Evolutionary conservation across 2,797 vertebrate species (phyloP), one percentile per base, ranked within the genome.

Genomic region (Pangasius krempfi): DNA sequence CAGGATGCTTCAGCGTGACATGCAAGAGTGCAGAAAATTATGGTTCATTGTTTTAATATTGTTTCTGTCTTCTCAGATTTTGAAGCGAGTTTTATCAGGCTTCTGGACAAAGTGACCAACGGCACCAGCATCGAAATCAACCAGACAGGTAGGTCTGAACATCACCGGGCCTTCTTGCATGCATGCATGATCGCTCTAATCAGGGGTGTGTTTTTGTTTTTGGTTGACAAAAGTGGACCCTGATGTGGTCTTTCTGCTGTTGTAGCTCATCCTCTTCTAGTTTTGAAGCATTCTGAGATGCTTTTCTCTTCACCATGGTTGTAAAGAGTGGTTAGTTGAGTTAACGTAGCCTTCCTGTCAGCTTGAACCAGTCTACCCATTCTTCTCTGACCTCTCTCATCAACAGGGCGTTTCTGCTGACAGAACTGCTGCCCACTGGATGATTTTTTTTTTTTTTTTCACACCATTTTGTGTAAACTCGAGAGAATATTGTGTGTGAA

Each of bases 81-180:
- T 93, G 98, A 99, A 95, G 98, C 98, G 88, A 99, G 98, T 89
- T 98, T 99, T 93, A 97, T 99, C 93, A 95, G 99, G 76, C 95
- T 99, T 2, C 93, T 99, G 75, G 99, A 99, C 92, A 99, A 99
- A 96, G 95, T 99, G 93, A 99, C 98, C 54, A 99, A 99, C 88
- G 99, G 99, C 85, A 97, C 97, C 93, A 96, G 95, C 87, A 98
- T 99, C 92, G 98, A 99, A 95, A 99, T 99, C 91, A 99, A 99
- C 88, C 97, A 99, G 93, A 99, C 99, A 91, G 99, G 99, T 99
- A 56, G 5, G 81, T 62, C 16, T 50, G 47, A 66, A 83, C 40
- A 9, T 16, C 25, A 37, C 1, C n/a, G 14, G 37, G 20, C 8
- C 27, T n/a, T 47, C 18, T 30, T 13, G 30, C 5, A 5, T 54